Percentiles rank a stretch among this genome's conserved stretches.
phyloP scores from a whole-genome alignment of 2,888 invertebrate species.

The Hermodice carunculata region DNA sequence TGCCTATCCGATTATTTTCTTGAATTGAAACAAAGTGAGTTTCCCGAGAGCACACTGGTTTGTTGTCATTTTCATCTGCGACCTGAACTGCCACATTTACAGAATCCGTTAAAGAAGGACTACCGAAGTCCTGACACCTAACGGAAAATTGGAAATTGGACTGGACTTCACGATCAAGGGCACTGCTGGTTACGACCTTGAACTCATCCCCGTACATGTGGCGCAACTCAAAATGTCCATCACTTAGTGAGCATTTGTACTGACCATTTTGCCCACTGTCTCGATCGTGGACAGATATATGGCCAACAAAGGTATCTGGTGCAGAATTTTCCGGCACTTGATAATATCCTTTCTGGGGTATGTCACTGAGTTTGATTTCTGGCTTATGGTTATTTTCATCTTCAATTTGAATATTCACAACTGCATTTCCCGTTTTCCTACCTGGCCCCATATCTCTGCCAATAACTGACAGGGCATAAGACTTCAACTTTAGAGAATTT shows the following conservation, averaged over 20 bases:
- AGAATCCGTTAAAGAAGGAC: background rate
- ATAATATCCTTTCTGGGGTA: constrained; percentile 19
- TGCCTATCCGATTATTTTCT: constrained; percentile 23
- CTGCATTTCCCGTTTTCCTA: constrained; percentile 10
- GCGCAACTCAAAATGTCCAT: constrained; percentile 7
- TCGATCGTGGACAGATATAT: constrained; percentile 22
- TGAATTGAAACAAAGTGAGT: constrained; percentile 9
- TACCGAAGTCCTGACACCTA: constrained; percentile 17
- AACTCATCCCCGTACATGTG: constrained; percentile 9
- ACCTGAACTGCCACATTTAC: constrained; percentile 12
- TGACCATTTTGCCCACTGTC: constrained; percentile 15
- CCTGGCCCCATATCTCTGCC: constrained; percentile 27
- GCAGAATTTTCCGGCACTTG: constrained; percentile 32
- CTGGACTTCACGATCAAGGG: constrained; percentile 20
- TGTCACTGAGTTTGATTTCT: constrained; percentile 20
- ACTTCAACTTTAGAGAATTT: constrained; percentile 7
- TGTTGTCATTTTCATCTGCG: constrained; percentile 29
- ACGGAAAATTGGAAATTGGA: background rate
- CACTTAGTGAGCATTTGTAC: constrained; percentile 5
- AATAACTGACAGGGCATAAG: constrained; percentile 23
- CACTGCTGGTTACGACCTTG: constrained; percentile 5
- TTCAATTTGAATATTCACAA: constrained; percentile 26
- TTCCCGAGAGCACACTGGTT: constrained; percentile 12
- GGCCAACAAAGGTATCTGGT: constrained; percentile 16
- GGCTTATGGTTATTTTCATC: constrained; percentile 25